Conservation (phyloP, 2,797 vertebrate genomes). For the Xerus rutilus region DNA sequence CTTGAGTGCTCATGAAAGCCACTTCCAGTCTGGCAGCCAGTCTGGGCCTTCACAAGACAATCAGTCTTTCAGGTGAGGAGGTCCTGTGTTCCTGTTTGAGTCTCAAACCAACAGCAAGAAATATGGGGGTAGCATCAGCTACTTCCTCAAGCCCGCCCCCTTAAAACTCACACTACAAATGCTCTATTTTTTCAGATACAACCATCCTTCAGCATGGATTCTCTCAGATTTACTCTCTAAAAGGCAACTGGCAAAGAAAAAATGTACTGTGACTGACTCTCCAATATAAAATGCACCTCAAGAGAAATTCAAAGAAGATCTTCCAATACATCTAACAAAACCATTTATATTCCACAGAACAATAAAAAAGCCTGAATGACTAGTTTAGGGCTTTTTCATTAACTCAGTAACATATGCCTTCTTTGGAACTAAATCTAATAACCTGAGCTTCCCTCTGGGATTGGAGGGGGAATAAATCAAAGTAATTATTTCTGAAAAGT, state of each 20-base stretch:
- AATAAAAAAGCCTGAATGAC: not conserved
- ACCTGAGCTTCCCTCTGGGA: constrained; percentile 16
- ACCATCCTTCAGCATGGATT: not conserved
- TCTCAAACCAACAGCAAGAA: not conserved
- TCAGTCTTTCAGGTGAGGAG: not conserved
- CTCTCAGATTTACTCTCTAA: not conserved
- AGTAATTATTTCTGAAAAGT: constrained; percentile 71
- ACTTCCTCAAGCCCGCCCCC: not conserved
- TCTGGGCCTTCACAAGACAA: not conserved
- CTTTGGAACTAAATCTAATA: constrained; percentile 71
- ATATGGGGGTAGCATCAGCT: rapidly evolving
- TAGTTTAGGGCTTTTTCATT: constrained; percentile 50
- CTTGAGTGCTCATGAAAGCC: not conserved
- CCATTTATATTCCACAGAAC: not conserved
- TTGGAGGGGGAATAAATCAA: constrained; percentile 68
- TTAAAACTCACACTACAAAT: not conserved
- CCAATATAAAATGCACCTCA: not conserved
- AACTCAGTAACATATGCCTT: constrained; percentile 65
- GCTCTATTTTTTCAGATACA: not conserved
- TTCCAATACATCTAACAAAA: constrained; percentile 16
- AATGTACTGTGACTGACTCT: not conserved
- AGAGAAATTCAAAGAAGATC: not conserved
- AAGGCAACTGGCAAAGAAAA: not conserved
- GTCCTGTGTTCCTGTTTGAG: not conserved
- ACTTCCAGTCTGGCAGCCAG: not conserved